Percentiles rank a stretch among this genome's conserved stretches.
Evolutionary conservation across 2,797 vertebrate species (phyloP).

Genomic region (Simalia tracyae): DNA sequence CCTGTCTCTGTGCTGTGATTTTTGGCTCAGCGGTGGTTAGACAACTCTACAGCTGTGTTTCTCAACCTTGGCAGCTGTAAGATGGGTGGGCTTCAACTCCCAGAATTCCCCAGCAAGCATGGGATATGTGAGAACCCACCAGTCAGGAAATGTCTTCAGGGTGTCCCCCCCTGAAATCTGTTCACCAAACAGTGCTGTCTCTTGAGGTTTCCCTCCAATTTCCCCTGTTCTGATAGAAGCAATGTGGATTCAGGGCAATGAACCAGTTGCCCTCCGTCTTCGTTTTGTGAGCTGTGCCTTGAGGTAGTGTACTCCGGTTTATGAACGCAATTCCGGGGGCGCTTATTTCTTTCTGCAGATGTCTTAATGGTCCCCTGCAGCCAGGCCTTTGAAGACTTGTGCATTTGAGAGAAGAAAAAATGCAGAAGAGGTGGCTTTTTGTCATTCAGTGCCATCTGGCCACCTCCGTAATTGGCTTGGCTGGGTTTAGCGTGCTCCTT

Average conservation of each 20-base stretch:
- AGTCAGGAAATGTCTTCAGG: background rate
- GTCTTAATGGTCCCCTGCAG: background rate
- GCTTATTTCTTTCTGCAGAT: background rate
- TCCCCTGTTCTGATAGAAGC: background rate
- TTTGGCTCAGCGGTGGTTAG: background rate
- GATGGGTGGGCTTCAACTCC: too few relatives aligned
- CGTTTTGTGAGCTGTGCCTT: background rate
- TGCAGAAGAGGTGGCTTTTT: background rate
- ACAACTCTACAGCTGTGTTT: background rate
- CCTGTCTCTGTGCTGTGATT: background rate
- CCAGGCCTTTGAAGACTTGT: background rate
- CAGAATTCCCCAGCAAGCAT: too few relatives aligned
- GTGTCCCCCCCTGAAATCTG: background rate
- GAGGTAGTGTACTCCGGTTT: background rate
- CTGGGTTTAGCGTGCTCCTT: background rate
- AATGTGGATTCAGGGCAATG: background rate
- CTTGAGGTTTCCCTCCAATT: background rate
- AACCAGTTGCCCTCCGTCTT: background rate
- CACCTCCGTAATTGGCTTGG: background rate
- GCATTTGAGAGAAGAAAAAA: too few relatives aligned
- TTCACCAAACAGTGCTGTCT: background rate
- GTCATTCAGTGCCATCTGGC: background rate
- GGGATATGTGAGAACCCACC: background rate
- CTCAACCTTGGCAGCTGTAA: too few relatives aligned
- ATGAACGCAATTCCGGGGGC: background rate